Base-by-base conservation (phyloP, 2,113 vertebrate species). In the Rhadina sibilatrix region DNA sequence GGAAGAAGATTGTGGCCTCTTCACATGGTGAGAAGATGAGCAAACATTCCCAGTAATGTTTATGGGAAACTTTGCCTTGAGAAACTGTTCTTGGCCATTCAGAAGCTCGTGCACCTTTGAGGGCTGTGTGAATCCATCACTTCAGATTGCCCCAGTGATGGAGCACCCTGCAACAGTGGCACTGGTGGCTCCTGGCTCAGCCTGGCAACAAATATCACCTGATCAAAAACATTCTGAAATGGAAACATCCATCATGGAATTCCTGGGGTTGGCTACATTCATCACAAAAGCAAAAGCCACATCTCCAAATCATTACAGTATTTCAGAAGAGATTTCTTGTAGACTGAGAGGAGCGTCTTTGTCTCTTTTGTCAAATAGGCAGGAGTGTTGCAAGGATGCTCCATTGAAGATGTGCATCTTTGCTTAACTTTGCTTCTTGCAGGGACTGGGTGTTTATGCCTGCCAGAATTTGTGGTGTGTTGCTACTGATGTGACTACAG, bases 1-100 rank as follows among this genome's bases (percentile, higher is more conserved):
- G 99, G 96, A 99, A 99, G 98, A 99, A 99, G 94, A 99, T 99
- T n/a, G 99, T 99, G 84, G 99, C 99, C 28, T 99, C 99, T 24
- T 99, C 99, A 72, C 99, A 99, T 52, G 99, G 99, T 99, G 97
- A 98, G 98, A 85, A 42, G 86, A 95, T 81, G 83, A 66, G 61
- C 23, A 90, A 64, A 90, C 18, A 0, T 46, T 84, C 35, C 70
- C 53, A 68, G 37, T 66, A 33, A 15, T 10, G 11, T 50, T 78
- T 40, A 7, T 56, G 6, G 47, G 61, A 44, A 46, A 4, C 46
- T 42, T 85, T 74, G 54, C 27, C 50, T n/a, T 74, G 76, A 33
- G 37, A 80, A 81, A 8, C 47, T 12, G 33, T 18, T 56, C 57
- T 20, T 83, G 87, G 65, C 0, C 0, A 31, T 68, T 77, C 12